phyloP scores from a whole-genome alignment of 2,888 invertebrate species.

The Tipula unca region DNA sequence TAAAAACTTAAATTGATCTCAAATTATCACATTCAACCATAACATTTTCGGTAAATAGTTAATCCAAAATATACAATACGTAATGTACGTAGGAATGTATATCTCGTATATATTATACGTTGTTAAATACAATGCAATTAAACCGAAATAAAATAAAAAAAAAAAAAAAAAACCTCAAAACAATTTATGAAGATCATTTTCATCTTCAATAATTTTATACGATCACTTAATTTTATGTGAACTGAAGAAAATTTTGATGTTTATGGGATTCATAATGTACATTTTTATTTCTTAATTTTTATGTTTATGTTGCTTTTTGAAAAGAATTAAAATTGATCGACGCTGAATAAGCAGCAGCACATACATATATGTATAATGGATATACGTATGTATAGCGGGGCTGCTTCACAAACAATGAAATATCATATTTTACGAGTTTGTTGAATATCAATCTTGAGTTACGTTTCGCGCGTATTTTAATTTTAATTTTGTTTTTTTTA shows the following conservation, averaged over 20 bases:
- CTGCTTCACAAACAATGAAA: slow-evolving; percentile 8
- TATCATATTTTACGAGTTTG: background rate
- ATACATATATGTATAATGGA: no score
- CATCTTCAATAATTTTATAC: slow-evolving; percentile 14
- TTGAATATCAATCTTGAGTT: background rate
- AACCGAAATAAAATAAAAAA: background rate
- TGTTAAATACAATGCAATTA: slow-evolving; percentile 14
- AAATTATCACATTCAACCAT: background rate
- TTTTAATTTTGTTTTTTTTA: background rate
- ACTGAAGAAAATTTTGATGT: slow-evolving; percentile 14
- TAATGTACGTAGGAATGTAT: background rate
- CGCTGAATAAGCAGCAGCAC: background rate
- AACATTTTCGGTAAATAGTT: background rate
- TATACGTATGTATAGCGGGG: no score
- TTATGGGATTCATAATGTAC: slow-evolving; percentile 14
- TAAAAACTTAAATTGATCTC: background rate
- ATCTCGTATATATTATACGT: background rate
- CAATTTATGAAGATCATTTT: slow-evolving; percentile 14
- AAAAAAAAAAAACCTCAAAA: background rate
- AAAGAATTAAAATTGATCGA: slow-evolving; percentile 14
- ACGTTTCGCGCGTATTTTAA: background rate
- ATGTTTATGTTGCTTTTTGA: slow-evolving; percentile 4
- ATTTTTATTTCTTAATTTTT: slow-evolving; percentile 8
- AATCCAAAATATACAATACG: background rate
- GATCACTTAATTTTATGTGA: slow-evolving; percentile 14